These are phyloP conservation scores for Harpegnathos saltator DNA, from an alignment of 1,140 invertebrate genomes.

Conservation along the genomic window DNA sequence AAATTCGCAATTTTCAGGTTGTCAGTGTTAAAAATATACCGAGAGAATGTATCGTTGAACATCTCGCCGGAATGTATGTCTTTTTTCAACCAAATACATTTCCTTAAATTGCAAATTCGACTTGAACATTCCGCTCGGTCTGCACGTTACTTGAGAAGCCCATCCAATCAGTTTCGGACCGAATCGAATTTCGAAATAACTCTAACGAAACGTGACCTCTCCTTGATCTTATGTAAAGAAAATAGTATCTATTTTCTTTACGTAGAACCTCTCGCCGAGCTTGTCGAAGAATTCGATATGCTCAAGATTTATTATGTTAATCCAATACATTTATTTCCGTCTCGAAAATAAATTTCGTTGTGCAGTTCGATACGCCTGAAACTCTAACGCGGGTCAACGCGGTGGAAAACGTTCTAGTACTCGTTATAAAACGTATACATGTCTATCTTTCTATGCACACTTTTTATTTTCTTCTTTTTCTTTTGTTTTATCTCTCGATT, in stretches of 20 bases:
- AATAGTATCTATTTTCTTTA: constrained; percentile 11
- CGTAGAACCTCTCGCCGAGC: no score
- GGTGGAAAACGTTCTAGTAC: no score
- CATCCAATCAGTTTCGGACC: constrained; percentile 46
- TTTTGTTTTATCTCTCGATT: no score
- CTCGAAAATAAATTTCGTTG: no score
- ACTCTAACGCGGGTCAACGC: no score
- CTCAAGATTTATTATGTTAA: no score
- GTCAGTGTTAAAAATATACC: not conserved
- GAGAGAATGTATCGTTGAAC: not conserved
- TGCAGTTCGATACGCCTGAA: no score
- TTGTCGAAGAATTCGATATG: not conserved
- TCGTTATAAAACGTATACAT: no score
- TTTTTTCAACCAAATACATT: not conserved
- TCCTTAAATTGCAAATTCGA: constrained; percentile 23
- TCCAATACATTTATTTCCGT: no score
- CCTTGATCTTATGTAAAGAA: constrained; percentile 3
- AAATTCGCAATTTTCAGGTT: not conserved
- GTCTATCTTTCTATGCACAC: no score
- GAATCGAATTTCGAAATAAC: constrained; percentile 53
- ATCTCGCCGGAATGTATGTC: not conserved
- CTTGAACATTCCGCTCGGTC: constrained; percentile 6
- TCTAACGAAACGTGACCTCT: constrained; percentile 50
- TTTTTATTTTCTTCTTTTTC: no score
- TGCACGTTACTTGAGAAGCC: constrained; percentile 33